phyloP scores from a whole-genome alignment of 2,888 invertebrate species.

The Tenthredo scrophulariae region DNA sequence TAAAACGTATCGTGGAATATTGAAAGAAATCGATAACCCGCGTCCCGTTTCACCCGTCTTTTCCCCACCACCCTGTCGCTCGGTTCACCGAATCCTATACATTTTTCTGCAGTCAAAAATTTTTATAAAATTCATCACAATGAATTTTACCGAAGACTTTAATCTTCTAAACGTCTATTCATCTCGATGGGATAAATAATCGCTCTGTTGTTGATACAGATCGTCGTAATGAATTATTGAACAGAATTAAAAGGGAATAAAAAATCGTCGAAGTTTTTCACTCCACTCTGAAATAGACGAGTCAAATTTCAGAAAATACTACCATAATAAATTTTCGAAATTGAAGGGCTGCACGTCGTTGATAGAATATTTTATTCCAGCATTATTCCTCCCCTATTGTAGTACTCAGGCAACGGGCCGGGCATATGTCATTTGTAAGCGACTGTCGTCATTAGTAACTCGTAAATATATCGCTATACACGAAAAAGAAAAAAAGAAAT shows the following conservation, averaged over 20 bases:
- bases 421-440: slow-evolving; percentile 23
- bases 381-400: slow-evolving; percentile 43
- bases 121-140: neutral
- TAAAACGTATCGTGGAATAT: slow-evolving; percentile 66
- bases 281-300: neutral
- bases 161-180: neutral
- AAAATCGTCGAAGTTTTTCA: neutral
- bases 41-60: slow-evolving; percentile 39
- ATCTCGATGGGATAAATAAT: neutral
- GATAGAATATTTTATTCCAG: slow-evolving; percentile 39
- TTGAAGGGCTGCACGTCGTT: slow-evolving; percentile 18
- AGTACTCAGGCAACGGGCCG: neutral
- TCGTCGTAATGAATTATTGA: neutral
- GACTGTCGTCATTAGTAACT: slow-evolving; percentile 40
- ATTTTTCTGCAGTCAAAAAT: neutral
- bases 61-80: neutral
- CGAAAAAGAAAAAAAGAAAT: neutral
- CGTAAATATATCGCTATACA: slow-evolving; percentile 29
- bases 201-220: neutral
- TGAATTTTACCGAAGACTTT: neutral
- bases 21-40: slow-evolving; percentile 58
- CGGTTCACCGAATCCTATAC: slow-evolving; percentile 15
- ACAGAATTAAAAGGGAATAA: neutral
- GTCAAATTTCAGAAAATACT: slow-evolving; percentile 36
- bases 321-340: slow-evolving; percentile 24